These are phyloP conservation scores for Acanthoscelides obtectus DNA, from an alignment of 2,888 invertebrate genomes.

Conservation along the genomic window DNA sequence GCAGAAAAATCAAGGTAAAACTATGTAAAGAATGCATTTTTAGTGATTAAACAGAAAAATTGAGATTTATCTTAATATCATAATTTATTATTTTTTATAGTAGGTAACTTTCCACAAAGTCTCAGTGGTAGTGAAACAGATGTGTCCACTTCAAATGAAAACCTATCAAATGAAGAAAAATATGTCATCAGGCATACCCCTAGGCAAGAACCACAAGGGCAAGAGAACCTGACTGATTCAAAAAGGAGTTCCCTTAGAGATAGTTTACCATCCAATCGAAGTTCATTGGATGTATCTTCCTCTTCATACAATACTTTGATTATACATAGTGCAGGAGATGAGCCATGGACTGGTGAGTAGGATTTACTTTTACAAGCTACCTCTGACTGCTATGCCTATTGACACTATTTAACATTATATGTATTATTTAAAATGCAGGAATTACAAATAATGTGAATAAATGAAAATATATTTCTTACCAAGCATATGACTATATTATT, in stretches of 20 bases:
- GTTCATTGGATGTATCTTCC: slow-evolving; percentile 69
- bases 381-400: too few relatives aligned
- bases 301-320: slow-evolving; percentile 81
- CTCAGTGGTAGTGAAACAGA: slow-evolving; percentile 83
- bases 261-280: slow-evolving; percentile 58
- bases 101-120: slow-evolving; percentile 62
- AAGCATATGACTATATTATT: too few relatives aligned
- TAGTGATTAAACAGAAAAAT: too few relatives aligned
- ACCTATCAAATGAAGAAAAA: slow-evolving; percentile 78
- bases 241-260: slow-evolving; percentile 60
- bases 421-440: not conserved
- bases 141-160: slow-evolving; percentile 86
- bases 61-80: too few relatives aligned
- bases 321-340: slow-evolving; percentile 72
- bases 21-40: too few relatives aligned
- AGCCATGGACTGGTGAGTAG: slow-evolving; percentile 60
- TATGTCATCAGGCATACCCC: slow-evolving; percentile 78
- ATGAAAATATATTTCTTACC: not conserved
- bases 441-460: too few relatives aligned
- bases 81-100: slow-evolving; percentile 2
- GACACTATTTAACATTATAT: not conserved
- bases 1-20: slow-evolving; percentile 33
- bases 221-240: slow-evolving; percentile 67
- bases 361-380: not conserved
- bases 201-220: slow-evolving; percentile 87